phyloP scores from a whole-genome alignment of 2,113 vertebrate genomes.

The Scomber japonicus region DNA sequence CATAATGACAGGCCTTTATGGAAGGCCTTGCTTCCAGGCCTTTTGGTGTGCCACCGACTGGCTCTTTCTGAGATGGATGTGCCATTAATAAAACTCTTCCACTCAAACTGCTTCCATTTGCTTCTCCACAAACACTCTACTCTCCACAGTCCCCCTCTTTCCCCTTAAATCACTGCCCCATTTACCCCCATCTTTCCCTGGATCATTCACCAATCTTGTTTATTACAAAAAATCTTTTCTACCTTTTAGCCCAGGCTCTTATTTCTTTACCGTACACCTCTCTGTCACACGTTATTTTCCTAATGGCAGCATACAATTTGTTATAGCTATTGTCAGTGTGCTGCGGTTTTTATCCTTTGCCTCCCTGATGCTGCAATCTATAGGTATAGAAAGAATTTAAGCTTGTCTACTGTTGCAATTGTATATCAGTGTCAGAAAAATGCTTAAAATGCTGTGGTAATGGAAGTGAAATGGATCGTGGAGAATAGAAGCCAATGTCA shows the following conservation, averaged over 20 bases:
- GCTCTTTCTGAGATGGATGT: slow-evolving; percentile 55
- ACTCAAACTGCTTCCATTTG: slow-evolving; percentile 58
- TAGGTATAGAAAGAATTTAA: slow-evolving; percentile 11
- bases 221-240: slow-evolving; percentile 37
- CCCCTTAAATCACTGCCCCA: slow-evolving; percentile 58
- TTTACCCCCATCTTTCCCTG: slow-evolving; percentile 21
- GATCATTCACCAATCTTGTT: slow-evolving; percentile 43
- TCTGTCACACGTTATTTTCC: slow-evolving; percentile 33
- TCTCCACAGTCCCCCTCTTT: slow-evolving; percentile 2
- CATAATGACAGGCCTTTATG: slow-evolving; percentile 66
- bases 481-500: slow-evolving; percentile 40
- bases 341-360: slow-evolving; percentile 2
- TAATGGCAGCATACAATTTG: slow-evolving; percentile 36
- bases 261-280: slow-evolving; percentile 36
- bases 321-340: slow-evolving; percentile 1
- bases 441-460: slow-evolving; percentile 44
- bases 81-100: slow-evolving; percentile 57
- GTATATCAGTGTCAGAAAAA: slow-evolving; percentile 38
- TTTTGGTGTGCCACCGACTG: slow-evolving; percentile 23
- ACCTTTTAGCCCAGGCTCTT: slow-evolving; percentile 42
- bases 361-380: slow-evolving; percentile 1
- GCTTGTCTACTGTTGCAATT: slow-evolving; percentile 9
- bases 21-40: slow-evolving; percentile 43
- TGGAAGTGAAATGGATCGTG: slow-evolving; percentile 49
- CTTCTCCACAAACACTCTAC: slow-evolving; percentile 53